Evolutionary conservation across 2,888 invertebrate species (phyloP), one percentile per base, ranked within the genome.

Genomic region (Brenthis hecate): DNA sequence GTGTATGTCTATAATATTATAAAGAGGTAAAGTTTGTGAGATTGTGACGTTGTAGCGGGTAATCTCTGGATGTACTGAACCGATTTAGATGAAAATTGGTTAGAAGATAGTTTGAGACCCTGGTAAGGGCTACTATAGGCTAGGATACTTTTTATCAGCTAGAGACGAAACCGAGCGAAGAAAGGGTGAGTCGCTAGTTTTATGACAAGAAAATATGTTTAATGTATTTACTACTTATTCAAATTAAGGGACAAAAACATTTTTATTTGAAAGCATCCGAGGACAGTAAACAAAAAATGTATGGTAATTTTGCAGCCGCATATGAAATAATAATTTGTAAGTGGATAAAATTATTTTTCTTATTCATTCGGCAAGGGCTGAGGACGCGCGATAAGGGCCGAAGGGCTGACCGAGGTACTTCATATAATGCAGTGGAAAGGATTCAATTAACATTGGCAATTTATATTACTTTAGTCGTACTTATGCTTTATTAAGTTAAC

Each of bases 251-350:
- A n/a, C 51, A 5, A 53, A 14, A n/a, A 53, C 51, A 43, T 36
- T 36, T 19, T 43, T 36, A 54, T 53, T 53, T 43, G 36, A 16
- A 8, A 14, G 51, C 51, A 16, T 53, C 16, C 19, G 36, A 62
- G 53, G 28, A 50, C 50, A 60, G 2, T 0, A 8, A n/a, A 23
- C 8, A 61, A 62, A 36, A 61, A 53, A 53, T 19, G 8, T 53
- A 62, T 51, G 62, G 6, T 43, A 61, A 36, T 53, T 62, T 53
- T 43, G 14, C n/a, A 1, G 32, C 14, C 16, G 6, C 36, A 14
- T 62, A 36, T 36, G 51, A 54, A 54, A 62, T 62, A 53, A 61
- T 53, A 62, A 62, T 53, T 11, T 11, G 36, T 43, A 54, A 54
- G 53, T 19, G 36, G 19, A 23, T 62, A 43, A 8, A 14, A 62